Percentiles rank a stretch among this genome's conserved stretches.
Evolutionary conservation across 2,797 vertebrate genomes (phyloP).

Genomic region (Channallabes apus): DNA sequence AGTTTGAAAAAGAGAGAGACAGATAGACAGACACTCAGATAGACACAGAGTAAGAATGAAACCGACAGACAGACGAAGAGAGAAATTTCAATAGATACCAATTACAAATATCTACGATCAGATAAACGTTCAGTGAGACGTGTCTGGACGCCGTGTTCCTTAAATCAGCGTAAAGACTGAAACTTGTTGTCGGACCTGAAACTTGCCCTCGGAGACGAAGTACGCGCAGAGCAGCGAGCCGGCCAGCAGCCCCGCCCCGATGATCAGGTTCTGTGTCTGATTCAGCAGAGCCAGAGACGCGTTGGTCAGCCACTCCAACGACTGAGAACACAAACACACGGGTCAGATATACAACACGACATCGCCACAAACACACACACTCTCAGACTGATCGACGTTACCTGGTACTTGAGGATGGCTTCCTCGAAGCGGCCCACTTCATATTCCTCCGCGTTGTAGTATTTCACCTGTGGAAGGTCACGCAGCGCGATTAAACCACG

Average conservation of each 20-base stretch:
- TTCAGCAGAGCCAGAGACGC: constrained; percentile 91
- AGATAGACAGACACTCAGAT: not conserved
- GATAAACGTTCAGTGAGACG: not conserved
- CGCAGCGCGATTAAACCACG: not conserved
- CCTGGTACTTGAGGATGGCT: constrained; percentile 92
- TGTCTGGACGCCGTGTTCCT: no score
- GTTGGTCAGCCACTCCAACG: constrained; percentile 88
- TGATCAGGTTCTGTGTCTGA: constrained; percentile 93
- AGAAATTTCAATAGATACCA: not conserved
- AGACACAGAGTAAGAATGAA: not conserved
- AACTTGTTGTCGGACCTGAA: constrained; percentile 72
- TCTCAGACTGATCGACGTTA: constrained; percentile 47
- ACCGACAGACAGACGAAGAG: no score
- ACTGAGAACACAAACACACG: constrained; percentile 62
- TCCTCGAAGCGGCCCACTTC: constrained; percentile 87
- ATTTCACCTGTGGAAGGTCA: constrained; percentile 84
- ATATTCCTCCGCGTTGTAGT: constrained; percentile 91
- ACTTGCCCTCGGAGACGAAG: constrained; percentile 87
- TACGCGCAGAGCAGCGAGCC: constrained; percentile 93
- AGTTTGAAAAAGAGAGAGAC: not conserved
- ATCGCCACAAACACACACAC: not conserved
- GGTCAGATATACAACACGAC: not conserved
- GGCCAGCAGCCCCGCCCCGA: constrained; percentile 83
- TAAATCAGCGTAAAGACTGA: not conserved
- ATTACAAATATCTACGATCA: not conserved